Conservation (phyloP, 2,113 vertebrate species). For the Otus sunia region DNA sequence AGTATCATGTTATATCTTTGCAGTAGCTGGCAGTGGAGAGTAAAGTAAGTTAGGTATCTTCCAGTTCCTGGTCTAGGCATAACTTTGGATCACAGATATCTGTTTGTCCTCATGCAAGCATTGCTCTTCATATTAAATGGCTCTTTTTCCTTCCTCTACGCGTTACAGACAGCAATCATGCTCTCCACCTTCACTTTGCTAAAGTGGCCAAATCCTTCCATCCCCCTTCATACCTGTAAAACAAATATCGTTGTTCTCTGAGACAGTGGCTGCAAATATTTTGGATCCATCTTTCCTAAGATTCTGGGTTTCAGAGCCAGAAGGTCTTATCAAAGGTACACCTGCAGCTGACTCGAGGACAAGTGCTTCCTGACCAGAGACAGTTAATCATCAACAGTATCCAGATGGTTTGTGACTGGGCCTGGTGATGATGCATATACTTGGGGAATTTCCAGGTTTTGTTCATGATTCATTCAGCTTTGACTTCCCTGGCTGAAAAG, state of each 20-base stretch:
- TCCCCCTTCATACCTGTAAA: not conserved
- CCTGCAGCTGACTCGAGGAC: not conserved
- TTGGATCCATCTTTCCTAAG: not conserved
- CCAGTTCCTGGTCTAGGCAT: not conserved
- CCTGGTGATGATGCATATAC: not conserved
- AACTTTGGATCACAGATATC: not conserved
- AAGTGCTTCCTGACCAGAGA: not conserved
- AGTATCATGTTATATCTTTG: not conserved
- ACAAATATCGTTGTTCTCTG: not conserved
- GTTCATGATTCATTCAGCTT: constrained; percentile 44
- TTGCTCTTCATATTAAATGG: not conserved
- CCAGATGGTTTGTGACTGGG: constrained; percentile 48
- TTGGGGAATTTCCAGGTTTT: constrained; percentile 53
- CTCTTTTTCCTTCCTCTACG: not conserved
- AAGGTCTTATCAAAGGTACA: not conserved
- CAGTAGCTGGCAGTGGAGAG: not conserved
- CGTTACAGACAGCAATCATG: not conserved
- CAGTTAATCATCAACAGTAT: constrained; percentile 17
- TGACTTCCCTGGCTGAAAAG: not conserved
- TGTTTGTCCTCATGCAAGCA: not conserved
- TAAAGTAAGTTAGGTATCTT: not conserved
- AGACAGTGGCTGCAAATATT: not conserved
- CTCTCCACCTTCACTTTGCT: not conserved
- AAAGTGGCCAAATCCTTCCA: not conserved
- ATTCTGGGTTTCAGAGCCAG: not conserved